Percentiles rank a stretch among this genome's conserved stretches.
These are phyloP conservation scores for Taeniopygia guttata DNA, from an alignment of 2,797 vertebrate species.

Conservation along the genomic window DNA sequence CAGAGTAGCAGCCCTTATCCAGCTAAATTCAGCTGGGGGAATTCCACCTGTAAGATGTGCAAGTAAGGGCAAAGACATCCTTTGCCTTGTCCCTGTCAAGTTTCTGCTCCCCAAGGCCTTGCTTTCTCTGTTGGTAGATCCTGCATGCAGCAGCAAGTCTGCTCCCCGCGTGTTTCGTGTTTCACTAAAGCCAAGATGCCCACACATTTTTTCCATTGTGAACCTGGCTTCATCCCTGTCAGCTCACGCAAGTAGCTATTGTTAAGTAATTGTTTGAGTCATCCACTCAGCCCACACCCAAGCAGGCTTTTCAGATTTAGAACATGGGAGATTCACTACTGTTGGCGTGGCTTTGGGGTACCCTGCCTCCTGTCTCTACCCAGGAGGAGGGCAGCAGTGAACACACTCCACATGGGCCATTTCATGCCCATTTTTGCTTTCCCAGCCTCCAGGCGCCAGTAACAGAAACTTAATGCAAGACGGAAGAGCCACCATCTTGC, in stretches of 20 bases:
- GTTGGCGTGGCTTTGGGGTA: not conserved
- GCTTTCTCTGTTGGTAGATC: constrained; percentile 57
- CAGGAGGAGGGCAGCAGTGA: not conserved
- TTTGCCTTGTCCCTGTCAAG: constrained; percentile 52
- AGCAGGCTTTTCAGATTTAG: constrained; percentile 22
- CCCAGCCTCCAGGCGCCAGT: not conserved
- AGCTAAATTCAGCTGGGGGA: constrained; percentile 54
- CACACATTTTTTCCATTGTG: constrained; percentile 67
- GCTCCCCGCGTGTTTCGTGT: constrained; percentile 3
- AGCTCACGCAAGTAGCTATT: constrained; percentile 53
- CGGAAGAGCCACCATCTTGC: not conserved
- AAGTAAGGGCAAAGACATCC: constrained; percentile 58
- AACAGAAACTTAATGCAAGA: not conserved
- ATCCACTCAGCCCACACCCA: constrained; percentile 49
- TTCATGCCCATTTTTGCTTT: not conserved
- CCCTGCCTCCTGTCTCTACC: not conserved
- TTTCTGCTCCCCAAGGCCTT: constrained; percentile 61
- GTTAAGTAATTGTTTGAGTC: constrained; percentile 61
- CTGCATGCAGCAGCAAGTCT: constrained; percentile 49
- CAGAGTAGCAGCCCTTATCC: constrained; percentile 18
- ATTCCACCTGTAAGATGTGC: constrained; percentile 58
- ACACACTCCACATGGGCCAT: not conserved
- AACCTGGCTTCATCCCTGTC: constrained; percentile 58
- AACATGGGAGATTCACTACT: not conserved
- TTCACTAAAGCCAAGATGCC: constrained; percentile 8